Evolutionary conservation across 1,140 invertebrate species (phyloP).

Genomic region (Drosophila micromelanica): DNA sequence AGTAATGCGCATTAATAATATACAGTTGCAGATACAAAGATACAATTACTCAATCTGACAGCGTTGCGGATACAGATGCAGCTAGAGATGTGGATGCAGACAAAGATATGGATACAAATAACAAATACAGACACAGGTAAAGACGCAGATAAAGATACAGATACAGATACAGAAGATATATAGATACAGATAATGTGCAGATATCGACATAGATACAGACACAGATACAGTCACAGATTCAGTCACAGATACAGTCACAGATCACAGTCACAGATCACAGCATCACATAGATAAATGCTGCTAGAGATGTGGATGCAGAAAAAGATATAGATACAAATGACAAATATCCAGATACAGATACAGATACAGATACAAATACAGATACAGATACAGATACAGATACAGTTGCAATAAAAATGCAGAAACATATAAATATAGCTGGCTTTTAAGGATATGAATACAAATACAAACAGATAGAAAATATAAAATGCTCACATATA

Average conservation of each 20-base stretch:
- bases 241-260: not conserved
- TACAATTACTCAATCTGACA: not conserved
- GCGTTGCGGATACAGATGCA: not conserved
- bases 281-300: no score
- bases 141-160: conserved; percentile 2
- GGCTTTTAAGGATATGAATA: no score
- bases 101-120: not conserved
- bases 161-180: not conserved
- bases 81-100: not conserved
- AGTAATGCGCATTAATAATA: not conserved
- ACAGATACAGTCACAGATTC: not conserved
- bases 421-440: no score
- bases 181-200: not conserved
- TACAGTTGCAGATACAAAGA: conserved; percentile 2
- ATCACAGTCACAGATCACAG: no score
- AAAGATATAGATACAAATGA: no score
- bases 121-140: conserved; percentile 6
- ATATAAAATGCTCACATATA: not conserved
- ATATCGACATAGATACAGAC: not conserved
- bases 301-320: no score
- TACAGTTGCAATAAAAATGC: not conserved
- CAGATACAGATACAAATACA: not conserved
- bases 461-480: no score
- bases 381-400: no score
- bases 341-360: no score